Percentiles rank a stretch among this genome's conserved stretches.
These are phyloP conservation scores for Anser cygnoides DNA, from an alignment of 2,113 vertebrate species.

Conservation along the genomic window DNA sequence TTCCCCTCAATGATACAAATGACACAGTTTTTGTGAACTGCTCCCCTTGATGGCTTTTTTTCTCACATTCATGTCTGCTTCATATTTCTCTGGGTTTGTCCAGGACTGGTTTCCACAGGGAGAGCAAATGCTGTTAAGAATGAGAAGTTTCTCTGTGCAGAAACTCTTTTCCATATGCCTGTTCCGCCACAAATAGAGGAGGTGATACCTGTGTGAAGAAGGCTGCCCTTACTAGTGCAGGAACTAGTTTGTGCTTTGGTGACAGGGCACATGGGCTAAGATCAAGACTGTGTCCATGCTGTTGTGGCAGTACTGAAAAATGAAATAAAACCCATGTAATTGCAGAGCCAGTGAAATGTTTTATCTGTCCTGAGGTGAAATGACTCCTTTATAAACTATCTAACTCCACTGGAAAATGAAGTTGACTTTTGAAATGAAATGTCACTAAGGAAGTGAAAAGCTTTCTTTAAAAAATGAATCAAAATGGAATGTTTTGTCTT, in stretches of 20 bases:
- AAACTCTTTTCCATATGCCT: not conserved
- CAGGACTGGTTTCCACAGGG: not conserved
- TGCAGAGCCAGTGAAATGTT: not conserved
- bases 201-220: not conserved
- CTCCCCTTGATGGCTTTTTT: not conserved
- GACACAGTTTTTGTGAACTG: not conserved
- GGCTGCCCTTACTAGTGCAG: fast-evolving
- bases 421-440: not conserved
- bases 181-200: not conserved
- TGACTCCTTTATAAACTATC: not conserved
- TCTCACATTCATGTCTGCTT: not conserved
- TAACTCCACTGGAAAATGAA: not conserved
- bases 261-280: not conserved
- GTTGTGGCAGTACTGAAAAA: not conserved
- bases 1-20: not conserved
- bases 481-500: not conserved
- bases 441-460: not conserved
- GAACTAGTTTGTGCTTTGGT: not conserved
- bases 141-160: not conserved
- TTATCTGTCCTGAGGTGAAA: not conserved
- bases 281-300: not conserved
- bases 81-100: not conserved
- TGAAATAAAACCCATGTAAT: not conserved
- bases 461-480: not conserved
- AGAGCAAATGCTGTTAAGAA: not conserved